Percentiles rank a stretch among this genome's conserved stretches.
phyloP scores from a whole-genome alignment of 53 echinoderm and acorn worm species.

The Echinarachnius parma region DNA sequence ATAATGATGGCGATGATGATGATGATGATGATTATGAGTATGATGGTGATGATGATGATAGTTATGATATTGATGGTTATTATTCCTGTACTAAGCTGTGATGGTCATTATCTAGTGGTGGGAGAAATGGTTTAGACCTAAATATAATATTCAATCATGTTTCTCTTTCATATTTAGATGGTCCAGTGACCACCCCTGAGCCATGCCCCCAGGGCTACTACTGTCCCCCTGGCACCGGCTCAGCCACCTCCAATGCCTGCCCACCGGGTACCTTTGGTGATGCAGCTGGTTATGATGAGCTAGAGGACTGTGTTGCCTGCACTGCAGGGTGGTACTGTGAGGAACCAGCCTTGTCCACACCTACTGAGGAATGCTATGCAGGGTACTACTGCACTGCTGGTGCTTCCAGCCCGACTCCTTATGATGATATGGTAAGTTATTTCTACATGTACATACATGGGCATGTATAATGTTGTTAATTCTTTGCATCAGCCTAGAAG shows the following conservation, averaged over 20 bases:
- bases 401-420: constrained; percentile 82
- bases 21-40: too few relatives aligned
- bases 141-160: too few relatives aligned
- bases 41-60: too few relatives aligned
- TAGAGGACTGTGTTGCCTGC: constrained; percentile 73
- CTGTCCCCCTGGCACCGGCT: constrained; percentile 84
- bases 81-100: too few relatives aligned
- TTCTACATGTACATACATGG: neutral
- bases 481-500: too few relatives aligned
- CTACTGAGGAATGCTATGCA: constrained; percentile 88
- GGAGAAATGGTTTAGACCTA: too few relatives aligned
- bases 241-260: constrained; percentile 69
- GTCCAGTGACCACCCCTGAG: constrained; percentile 69
- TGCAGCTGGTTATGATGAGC: constrained; percentile 48
- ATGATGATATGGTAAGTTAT: constrained; percentile 79
- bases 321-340: constrained; percentile 86
- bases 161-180: constrained; percentile 56
- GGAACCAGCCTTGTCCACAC: constrained; percentile 69
- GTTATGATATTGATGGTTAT: too few relatives aligned
- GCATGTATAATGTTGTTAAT: neutral
- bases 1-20: too few relatives aligned
- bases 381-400: constrained; percentile 93
- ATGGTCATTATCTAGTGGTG: too few relatives aligned
- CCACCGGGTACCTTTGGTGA: constrained; percentile 88
- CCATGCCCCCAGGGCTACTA: constrained; percentile 90